These are phyloP conservation scores for Cranoglanis bouderius DNA, from an alignment of 2,113 vertebrate species.

Conservation along the genomic window DNA sequence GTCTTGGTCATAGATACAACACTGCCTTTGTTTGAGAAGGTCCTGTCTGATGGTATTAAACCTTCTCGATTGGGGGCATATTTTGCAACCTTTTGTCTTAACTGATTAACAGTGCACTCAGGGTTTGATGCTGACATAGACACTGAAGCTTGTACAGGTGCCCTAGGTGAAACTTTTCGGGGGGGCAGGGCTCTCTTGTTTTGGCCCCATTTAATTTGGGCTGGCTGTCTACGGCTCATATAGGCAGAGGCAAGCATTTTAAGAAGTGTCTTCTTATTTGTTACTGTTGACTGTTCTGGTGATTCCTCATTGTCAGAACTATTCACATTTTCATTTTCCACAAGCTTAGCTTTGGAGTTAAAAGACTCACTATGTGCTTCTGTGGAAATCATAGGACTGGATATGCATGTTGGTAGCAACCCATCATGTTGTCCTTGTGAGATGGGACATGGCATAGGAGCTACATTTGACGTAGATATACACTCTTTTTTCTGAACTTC, in stretches of 20 bases:
- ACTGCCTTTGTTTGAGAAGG: conserved; percentile 39
- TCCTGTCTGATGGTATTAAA: conserved; percentile 61
- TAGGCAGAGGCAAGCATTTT: conserved; percentile 73
- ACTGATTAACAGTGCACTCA: conserved; percentile 59
- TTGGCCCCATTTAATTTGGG: conserved; percentile 34
- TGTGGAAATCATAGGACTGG: background rate
- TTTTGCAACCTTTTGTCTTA: conserved; percentile 58
- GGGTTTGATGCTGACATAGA: conserved; percentile 26
- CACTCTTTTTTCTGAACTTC: conserved; percentile 43
- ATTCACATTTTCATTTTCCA: conserved; percentile 33
- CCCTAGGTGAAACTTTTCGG: conserved; percentile 64
- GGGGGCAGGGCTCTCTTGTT: conserved; percentile 45
- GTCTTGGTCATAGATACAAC: conserved; percentile 69
- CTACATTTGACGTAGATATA: conserved; percentile 44
- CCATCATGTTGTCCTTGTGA: conserved; percentile 8
- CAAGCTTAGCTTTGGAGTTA: background rate
- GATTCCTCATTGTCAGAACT: conserved; percentile 20
- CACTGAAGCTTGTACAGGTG: conserved; percentile 53
- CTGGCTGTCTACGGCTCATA: conserved; percentile 56
- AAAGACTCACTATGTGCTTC: conserved; percentile 22
- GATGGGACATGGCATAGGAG: conserved; percentile 15
- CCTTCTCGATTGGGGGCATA: conserved; percentile 47
- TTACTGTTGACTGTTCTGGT: conserved; percentile 25
- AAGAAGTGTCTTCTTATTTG: conserved; percentile 63
- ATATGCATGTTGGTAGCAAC: background rate